phyloP scores from a whole-genome alignment of 2,888 invertebrate species.

The Drosophila mettleri region DNA sequence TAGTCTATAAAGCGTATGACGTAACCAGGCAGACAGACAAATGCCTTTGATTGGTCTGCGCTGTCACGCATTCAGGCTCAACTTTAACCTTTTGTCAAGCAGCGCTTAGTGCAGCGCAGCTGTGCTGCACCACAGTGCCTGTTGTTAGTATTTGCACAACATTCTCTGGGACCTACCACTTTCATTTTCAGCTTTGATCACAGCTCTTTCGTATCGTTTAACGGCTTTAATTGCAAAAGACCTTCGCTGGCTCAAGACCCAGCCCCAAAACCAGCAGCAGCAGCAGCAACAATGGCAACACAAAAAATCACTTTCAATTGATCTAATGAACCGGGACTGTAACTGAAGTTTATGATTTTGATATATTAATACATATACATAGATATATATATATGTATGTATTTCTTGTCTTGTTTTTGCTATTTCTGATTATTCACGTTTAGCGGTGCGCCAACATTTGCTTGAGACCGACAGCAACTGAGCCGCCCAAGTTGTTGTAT shows the following conservation, averaged over 20 bases:
- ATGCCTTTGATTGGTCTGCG: constrained; percentile 35
- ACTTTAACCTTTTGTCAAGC: constrained; percentile 66
- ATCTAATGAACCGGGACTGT: constrained; percentile 70
- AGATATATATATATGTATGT: too few relatives aligned
- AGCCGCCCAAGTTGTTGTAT: constrained; percentile 79
- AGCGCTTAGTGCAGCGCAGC: constrained; percentile 3
- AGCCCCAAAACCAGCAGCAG: constrained; percentile 45
- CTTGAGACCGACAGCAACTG: constrained; percentile 77
- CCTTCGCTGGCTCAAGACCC: constrained; percentile 76
- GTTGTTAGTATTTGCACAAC: constrained; percentile 39
- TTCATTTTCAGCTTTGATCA: constrained; percentile 68
- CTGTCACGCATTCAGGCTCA: constrained; percentile 63
- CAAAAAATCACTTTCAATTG: constrained; percentile 74
- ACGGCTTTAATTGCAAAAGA: constrained; percentile 69
- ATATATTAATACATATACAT: constrained; percentile 11
- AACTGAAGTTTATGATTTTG: constrained; percentile 30
- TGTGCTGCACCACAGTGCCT: constrained; percentile 2
- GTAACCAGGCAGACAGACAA: constrained; percentile 50
- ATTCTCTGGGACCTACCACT: constrained; percentile 67
- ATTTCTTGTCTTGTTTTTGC: constrained; percentile 4
- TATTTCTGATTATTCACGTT: constrained; percentile 37
- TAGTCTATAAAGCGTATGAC: constrained; percentile 51
- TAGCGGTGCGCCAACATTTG: constrained; percentile 65
- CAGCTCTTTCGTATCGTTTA: constrained; percentile 66
- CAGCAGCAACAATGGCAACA: constrained; percentile 43